phyloP scores from a whole-genome alignment of 1,140 invertebrate genomes.

The Rhagoletis zephyria region DNA sequence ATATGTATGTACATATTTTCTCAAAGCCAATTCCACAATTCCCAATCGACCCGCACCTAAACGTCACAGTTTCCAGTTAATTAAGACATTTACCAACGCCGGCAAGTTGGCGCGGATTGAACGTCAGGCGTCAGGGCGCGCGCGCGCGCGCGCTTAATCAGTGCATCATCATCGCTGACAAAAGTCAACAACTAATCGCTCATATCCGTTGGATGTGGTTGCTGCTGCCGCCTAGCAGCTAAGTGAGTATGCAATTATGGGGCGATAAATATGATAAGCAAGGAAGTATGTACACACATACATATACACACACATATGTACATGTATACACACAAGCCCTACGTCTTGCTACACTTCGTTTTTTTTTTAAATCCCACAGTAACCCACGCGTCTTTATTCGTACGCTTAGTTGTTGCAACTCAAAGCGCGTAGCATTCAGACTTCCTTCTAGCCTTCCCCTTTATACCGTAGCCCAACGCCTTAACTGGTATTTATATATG shows the following conservation, averaged over 20 bases:
- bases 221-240: constrained; percentile 18
- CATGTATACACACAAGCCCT: not conserved
- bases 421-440: not conserved
- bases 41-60: constrained; percentile 23
- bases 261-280: not conserved
- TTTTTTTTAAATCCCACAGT: not conserved
- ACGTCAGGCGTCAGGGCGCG: not conserved
- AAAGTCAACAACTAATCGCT: constrained; percentile 63
- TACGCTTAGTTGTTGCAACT: not conserved
- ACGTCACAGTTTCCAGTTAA: constrained; percentile 61
- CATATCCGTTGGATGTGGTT: constrained; percentile 63
- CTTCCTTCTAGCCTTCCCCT: not conserved
- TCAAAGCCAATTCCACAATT: not conserved
- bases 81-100: constrained; percentile 66
- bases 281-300: too few species aligned
- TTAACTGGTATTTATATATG: too few species aligned
- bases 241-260: constrained; percentile 33
- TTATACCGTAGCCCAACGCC: not conserved
- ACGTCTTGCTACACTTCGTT: not conserved
- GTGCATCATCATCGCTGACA: constrained; percentile 56
- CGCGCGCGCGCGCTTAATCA: constrained; percentile 3
- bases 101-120: not conserved
- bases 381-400: not conserved
- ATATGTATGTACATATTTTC: not conserved
- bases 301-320: not conserved